Percentiles rank a stretch among this genome's conserved stretches.
phyloP scores from a whole-genome alignment of 2,888 invertebrate species.

The Exocentrus adspersus region DNA sequence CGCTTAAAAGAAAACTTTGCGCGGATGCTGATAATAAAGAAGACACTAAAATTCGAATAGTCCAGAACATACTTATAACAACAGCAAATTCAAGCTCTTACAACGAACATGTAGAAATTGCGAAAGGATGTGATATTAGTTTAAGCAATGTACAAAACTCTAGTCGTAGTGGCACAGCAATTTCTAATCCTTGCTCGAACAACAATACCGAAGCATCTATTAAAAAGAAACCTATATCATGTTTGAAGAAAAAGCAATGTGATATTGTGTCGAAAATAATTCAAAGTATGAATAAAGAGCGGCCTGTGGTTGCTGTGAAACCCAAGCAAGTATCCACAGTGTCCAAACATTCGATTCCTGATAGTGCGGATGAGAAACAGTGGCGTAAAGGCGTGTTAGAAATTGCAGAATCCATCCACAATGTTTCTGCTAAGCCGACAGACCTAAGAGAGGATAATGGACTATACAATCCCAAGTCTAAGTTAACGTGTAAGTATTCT shows the following conservation, averaged over 20 bases:
- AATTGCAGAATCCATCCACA: slow-evolving; percentile 31
- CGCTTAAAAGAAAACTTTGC: neutral
- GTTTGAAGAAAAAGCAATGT: neutral
- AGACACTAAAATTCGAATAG: slow-evolving; percentile 35
- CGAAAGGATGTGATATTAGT: slow-evolving; percentile 16
- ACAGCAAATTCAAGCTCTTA: slow-evolving; percentile 18
- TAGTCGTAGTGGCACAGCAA: slow-evolving; percentile 5
- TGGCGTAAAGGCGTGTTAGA: slow-evolving; percentile 32
- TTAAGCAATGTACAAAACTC: slow-evolving; percentile 7
- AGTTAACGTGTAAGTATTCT: slow-evolving; percentile 2
- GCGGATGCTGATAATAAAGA: slow-evolving; percentile 10
- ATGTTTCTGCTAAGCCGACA: neutral
- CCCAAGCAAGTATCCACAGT: neutral
- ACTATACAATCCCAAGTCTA: neutral
- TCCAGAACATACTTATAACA: slow-evolving; percentile 38
- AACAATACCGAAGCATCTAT: neutral
- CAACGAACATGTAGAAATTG: neutral
- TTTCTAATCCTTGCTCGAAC: neutral
- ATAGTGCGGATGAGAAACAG: slow-evolving; percentile 27
- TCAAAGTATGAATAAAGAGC: slow-evolving; percentile 40
- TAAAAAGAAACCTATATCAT: neutral
- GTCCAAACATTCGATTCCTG: slow-evolving; percentile 18
- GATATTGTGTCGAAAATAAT: slow-evolving; percentile 44
- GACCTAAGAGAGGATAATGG: neutral
- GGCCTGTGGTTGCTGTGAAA: slow-evolving; percentile 15